phyloP scores from a whole-genome alignment of 2,888 invertebrate species.

The Apoderus coryli region DNA sequence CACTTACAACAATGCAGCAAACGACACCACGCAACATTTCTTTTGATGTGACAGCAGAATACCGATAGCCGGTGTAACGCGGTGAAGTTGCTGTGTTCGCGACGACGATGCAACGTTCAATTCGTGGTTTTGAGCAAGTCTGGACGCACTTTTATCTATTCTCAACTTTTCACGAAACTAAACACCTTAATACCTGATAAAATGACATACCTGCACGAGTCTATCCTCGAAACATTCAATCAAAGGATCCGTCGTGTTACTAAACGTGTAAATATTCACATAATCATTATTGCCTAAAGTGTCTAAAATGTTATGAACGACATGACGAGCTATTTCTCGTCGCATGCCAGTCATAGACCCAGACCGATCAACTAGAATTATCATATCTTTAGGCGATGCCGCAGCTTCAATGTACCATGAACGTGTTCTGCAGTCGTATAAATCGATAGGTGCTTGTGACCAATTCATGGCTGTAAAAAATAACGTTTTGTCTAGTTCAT shows the following conservation, averaged over 20 bases:
- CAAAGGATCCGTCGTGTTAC: conserved; percentile 61
- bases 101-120: too few relatives aligned
- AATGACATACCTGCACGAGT: conserved; percentile 64
- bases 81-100: too few relatives aligned
- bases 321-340: conserved; percentile 80
- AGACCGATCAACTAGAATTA: conserved; percentile 51
- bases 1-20: too few relatives aligned
- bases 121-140: too few relatives aligned
- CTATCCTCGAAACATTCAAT: conserved; percentile 82
- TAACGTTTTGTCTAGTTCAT: neutral
- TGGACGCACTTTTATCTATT: too few relatives aligned
- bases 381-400: conserved; percentile 88
- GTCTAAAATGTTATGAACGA: conserved; percentile 79
- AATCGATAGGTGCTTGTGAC: conserved; percentile 70
- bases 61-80: too few relatives aligned
- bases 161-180: too few relatives aligned
- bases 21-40: too few relatives aligned
- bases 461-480: conserved; percentile 56
- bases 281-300: conserved; percentile 96
- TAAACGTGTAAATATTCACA: conserved; percentile 91
- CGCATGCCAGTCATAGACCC: conserved; percentile 55
- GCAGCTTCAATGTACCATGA: conserved; percentile 98
- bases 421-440: conserved; percentile 88
- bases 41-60: too few relatives aligned
- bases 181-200: too few relatives aligned